These are phyloP conservation scores for Athalia rosae DNA, from an alignment of 2,888 invertebrate genomes.

Conservation along the genomic window DNA sequence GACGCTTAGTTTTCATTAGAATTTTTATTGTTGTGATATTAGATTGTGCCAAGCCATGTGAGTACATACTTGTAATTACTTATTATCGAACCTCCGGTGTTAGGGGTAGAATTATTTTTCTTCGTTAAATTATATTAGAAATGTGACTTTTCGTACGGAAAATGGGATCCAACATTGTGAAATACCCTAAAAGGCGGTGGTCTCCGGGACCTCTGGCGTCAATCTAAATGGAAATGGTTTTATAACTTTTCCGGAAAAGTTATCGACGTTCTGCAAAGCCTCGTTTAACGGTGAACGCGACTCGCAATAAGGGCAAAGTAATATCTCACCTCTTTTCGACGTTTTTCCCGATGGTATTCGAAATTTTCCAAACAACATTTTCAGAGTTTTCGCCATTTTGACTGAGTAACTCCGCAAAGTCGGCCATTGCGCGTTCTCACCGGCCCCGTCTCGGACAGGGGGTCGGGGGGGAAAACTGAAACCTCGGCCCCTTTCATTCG, in stretches of 20 bases:
- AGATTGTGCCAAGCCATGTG: conserved; percentile 72
- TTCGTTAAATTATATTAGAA: no score
- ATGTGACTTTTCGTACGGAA: neutral
- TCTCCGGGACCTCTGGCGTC: conserved; percentile 2
- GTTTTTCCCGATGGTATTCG: no score
- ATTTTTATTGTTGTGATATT: conserved; percentile 67
- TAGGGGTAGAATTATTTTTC: neutral
- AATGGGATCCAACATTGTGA: neutral
- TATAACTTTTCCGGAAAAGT: conserved; percentile 11
- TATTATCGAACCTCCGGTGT: neutral
- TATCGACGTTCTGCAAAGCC: neutral
- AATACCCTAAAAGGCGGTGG: conserved; percentile 25
- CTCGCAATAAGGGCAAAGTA: neutral
- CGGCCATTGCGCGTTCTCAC: conserved; percentile 66
- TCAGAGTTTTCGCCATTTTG: conserved; percentile 70
- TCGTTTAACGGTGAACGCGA: neutral
- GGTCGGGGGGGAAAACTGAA: conserved; percentile 27
- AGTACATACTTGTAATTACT: conserved; percentile 55
- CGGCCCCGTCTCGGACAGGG: neutral
- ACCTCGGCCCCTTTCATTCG: conserved; percentile 34
- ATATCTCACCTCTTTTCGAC: no score
- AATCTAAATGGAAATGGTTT: conserved; percentile 1
- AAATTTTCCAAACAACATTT: conserved; percentile 51
- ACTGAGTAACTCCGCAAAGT: conserved; percentile 63
- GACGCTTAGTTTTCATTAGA: conserved; percentile 67